phyloP scores from a whole-genome alignment of 2,797 vertebrate species.

The Gouania willdenowi region DNA sequence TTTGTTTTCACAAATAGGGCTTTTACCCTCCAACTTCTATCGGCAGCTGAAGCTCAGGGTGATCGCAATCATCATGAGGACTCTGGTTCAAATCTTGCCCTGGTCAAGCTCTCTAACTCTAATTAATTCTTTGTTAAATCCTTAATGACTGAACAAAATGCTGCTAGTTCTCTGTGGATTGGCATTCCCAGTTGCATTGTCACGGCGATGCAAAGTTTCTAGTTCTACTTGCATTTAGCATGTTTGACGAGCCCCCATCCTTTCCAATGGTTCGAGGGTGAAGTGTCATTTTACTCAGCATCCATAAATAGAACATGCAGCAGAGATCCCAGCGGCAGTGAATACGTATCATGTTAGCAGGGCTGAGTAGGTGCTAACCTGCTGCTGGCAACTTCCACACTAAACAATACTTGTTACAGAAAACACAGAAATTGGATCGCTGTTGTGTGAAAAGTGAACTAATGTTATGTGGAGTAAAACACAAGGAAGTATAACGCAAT shows the following conservation, averaged over 20 bases:
- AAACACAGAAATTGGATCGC: slow-evolving; percentile 73
- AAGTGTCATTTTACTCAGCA: slow-evolving; percentile 69
- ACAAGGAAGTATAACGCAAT: slow-evolving; percentile 69
- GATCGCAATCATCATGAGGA: no score
- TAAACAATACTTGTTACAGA: slow-evolving; percentile 74
- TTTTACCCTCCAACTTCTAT: no score
- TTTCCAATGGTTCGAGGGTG: slow-evolving; percentile 45
- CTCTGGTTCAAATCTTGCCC: no score
- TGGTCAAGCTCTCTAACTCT: no score
- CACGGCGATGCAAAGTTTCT: no score
- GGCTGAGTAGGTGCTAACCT: slow-evolving; percentile 76
- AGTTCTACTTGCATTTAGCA: slow-evolving; percentile 24
- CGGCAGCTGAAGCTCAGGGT: no score
- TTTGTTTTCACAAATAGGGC: no score
- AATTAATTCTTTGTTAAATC: no score
- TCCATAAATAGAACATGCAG: slow-evolving; percentile 70
- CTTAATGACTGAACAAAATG: no score
- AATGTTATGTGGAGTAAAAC: slow-evolving; percentile 65
- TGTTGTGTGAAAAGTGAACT: slow-evolving; percentile 69
- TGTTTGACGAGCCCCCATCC: slow-evolving; percentile 10
- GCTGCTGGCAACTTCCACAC: slow-evolving; percentile 72
- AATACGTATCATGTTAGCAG: slow-evolving; percentile 69
- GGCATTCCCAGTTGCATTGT: no score
- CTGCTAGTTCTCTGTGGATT: no score
- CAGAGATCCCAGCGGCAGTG: slow-evolving; percentile 67